phyloP scores from a whole-genome alignment of 2,797 vertebrate species.

The Galagoides demidoff region DNA sequence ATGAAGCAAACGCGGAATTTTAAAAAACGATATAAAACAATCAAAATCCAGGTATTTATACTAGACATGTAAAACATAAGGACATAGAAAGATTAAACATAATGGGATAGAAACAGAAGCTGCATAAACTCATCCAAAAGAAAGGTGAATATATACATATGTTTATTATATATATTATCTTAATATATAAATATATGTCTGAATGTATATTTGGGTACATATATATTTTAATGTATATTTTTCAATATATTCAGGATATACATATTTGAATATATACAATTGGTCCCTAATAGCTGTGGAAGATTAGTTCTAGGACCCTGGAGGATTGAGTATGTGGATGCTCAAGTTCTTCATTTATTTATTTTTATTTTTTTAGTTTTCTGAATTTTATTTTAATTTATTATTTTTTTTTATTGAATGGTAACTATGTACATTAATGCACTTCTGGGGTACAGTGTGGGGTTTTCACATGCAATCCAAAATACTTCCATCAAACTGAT shows the following conservation, averaged over 20 bases:
- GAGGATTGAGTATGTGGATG: neutral
- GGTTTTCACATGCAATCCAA: no score
- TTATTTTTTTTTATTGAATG: no score
- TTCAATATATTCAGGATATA: neutral
- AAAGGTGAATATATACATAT: neutral
- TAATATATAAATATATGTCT: neutral
- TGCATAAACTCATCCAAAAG: neutral
- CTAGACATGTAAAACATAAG: conserved; percentile 1
- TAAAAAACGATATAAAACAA: neutral
- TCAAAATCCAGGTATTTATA: conserved; percentile 19
- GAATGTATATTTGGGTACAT: neutral
- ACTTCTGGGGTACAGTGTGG: no score
- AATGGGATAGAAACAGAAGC: neutral
- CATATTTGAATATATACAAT: neutral
- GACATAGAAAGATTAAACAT: neutral
- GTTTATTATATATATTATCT: neutral
- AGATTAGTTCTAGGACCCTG: neutral
- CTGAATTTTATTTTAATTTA: no score
- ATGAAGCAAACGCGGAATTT: neutral
- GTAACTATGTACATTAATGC: no score
- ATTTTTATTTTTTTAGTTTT: no score
- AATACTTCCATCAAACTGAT: no score
- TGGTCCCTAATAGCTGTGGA: neutral
- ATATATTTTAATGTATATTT: neutral
- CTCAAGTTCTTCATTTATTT: neutral